phyloP scores from a whole-genome alignment of 2,797 vertebrate species.

The Coregonus suidteri region DNA sequence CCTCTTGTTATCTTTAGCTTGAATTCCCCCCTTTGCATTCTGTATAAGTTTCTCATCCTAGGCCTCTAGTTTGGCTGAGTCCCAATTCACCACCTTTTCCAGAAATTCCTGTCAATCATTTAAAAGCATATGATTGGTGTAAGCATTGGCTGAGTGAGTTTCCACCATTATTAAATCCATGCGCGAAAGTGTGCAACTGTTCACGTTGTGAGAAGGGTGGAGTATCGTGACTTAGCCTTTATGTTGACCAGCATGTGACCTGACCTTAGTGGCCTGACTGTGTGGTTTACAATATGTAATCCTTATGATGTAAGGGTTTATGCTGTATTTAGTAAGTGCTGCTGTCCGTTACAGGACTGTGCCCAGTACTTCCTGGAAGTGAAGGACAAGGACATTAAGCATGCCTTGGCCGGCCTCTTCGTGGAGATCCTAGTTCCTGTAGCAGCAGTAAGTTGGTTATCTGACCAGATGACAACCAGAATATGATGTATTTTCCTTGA shows the following conservation, averaged over 20 bases:
- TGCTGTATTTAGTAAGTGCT: background rate
- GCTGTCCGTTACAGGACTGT: slow-evolving; percentile 83
- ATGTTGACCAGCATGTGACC: background rate
- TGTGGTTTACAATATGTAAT: slow-evolving; percentile 3
- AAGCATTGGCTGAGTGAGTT: background rate
- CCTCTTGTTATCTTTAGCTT: background rate
- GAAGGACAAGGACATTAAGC: slow-evolving; percentile 98
- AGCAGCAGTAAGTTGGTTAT: slow-evolving; percentile 85
- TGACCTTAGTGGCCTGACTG: background rate
- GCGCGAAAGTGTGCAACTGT: background rate
- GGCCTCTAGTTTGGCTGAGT: background rate
- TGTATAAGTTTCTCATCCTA: background rate
- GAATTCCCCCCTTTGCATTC: background rate
- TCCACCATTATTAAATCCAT: no score
- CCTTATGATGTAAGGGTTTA: background rate
- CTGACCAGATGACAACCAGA: slow-evolving; percentile 2
- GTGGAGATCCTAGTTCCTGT: slow-evolving; percentile 98
- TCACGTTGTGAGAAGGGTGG: background rate
- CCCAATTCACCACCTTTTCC: background rate
- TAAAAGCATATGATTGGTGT: background rate
- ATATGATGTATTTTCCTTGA: background rate
- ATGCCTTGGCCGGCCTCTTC: slow-evolving; percentile 94
- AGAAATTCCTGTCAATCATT: background rate
- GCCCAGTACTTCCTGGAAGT: slow-evolving; percentile 98
- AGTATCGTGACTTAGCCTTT: background rate